Evolutionary conservation across 2,797 vertebrate species (phyloP).

Genomic region (Acrossocheilus fasciatus): DNA sequence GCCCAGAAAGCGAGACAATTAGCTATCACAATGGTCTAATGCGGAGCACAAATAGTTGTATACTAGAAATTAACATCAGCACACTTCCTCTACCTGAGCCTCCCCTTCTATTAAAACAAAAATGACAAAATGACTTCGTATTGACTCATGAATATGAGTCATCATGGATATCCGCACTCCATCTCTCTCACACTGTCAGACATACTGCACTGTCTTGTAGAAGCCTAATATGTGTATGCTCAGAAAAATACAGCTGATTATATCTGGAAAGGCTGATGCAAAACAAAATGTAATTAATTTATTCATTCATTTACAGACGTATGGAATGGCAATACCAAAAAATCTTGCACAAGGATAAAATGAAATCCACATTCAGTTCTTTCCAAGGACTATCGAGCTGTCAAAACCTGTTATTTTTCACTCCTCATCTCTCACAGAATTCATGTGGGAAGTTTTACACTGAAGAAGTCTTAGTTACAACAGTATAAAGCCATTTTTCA

Average conservation of each 20-base stretch:
- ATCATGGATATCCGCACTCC: neutral
- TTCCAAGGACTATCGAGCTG: neutral
- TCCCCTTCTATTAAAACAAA: neutral
- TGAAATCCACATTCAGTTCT: neutral
- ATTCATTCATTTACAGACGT: neutral
- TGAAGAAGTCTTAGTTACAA: neutral
- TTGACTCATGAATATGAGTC: neutral
- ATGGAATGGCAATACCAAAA: neutral
- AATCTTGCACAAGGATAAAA: neutral
- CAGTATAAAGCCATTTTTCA: neutral
- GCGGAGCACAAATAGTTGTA: neutral
- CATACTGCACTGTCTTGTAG: neutral
- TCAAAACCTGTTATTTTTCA: slow-evolving; percentile 3
- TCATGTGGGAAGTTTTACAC: neutral
- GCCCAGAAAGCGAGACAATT: neutral
- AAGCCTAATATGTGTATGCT: neutral
- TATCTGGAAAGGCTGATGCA: neutral
- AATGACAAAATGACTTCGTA: neutral
- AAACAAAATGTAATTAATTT: neutral
- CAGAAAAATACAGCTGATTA: neutral
- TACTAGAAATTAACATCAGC: neutral
- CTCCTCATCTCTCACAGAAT: neutral
- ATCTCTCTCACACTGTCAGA: neutral
- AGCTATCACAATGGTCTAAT: neutral
- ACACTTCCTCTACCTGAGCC: neutral